Conservation (phyloP, 1,140 invertebrate species). For the Aphis gossypii region DNA sequence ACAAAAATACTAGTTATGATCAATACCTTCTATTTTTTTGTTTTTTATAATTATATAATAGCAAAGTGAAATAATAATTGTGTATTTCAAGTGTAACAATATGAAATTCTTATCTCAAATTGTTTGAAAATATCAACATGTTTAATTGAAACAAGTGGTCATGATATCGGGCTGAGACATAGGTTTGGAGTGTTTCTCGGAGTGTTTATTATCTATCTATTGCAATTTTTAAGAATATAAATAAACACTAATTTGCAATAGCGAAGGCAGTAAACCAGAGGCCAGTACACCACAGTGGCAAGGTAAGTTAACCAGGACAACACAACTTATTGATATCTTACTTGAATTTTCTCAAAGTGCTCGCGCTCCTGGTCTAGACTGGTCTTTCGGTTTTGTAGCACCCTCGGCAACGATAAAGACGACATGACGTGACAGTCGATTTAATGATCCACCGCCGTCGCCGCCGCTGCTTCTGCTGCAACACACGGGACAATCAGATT, state of each 20-base stretch:
- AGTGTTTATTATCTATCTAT: neutral
- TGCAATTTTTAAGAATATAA: neutral
- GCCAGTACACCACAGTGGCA: neutral
- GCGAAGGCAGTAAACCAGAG: neutral
- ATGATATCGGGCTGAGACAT: neutral
- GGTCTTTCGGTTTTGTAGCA: conserved; percentile 76
- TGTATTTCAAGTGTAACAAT: neutral
- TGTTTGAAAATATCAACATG: neutral
- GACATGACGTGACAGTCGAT: conserved; percentile 67
- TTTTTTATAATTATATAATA: neutral
- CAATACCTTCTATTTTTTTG: neutral
- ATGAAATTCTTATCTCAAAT: neutral
- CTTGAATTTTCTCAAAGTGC: conserved; percentile 80
- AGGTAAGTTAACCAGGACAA: neutral
- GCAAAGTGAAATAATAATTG: no score
- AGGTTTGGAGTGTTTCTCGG: neutral
- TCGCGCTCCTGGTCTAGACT: conserved; percentile 77
- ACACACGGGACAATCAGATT: neutral
- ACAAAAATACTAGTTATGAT: neutral
- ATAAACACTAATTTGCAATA: neutral
- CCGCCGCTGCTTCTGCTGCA: neutral
- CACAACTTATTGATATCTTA: conserved; percentile 63
- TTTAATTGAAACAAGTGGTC: neutral
- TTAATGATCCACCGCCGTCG: neutral
- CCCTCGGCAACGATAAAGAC: conserved; percentile 75